Percentiles rank a stretch among this genome's conserved stretches.
These are phyloP conservation scores for human DNA, from an alignment of 2,113 vertebrate species.

Conservation along the genomic window GRCh38 chr13:52640001-52640500, in stretches of 20 bases:
- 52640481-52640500: background rate
- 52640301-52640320: background rate
- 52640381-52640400: background rate
- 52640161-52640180: too few species aligned
- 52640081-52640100: too few species aligned
- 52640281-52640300: background rate
- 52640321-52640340: background rate
- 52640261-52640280: background rate
- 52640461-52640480: background rate
- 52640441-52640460: background rate
- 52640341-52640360: background rate
- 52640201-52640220: too few species aligned
- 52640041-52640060: too few species aligned
- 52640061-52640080: too few species aligned
- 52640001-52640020: too few species aligned
- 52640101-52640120: too few species aligned
- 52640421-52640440: background rate
- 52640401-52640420: background rate
- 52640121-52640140: too few species aligned
- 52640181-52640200: too few species aligned
- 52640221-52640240: too few species aligned
- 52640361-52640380: background rate
- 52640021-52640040: too few species aligned
- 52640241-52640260: background rate
- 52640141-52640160: too few species aligned